These are phyloP conservation scores for Lepidothrix coronata DNA, from an alignment of 2,113 vertebrate species.

Conservation along the genomic window DNA sequence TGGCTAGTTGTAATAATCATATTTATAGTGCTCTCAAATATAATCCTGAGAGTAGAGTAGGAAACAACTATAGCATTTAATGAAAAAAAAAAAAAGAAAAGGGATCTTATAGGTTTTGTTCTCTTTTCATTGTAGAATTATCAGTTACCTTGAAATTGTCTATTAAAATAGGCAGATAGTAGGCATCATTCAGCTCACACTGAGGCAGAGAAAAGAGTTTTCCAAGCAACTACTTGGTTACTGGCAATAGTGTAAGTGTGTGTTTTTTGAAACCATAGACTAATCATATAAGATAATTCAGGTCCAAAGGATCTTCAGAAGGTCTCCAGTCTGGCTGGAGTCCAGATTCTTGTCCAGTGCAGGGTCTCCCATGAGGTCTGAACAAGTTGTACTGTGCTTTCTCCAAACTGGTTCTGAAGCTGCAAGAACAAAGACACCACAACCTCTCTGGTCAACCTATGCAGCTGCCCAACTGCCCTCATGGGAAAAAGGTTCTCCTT, in stretches of 20 bases:
- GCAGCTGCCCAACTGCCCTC: background rate
- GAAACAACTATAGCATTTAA: background rate
- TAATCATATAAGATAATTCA: background rate
- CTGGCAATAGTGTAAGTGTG: background rate
- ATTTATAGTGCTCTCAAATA: background rate
- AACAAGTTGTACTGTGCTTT: background rate
- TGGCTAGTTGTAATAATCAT: background rate
- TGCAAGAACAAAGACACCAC: background rate
- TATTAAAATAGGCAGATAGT: background rate
- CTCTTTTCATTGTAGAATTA: background rate
- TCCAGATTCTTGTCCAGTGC: background rate
- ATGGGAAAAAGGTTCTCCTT: background rate
- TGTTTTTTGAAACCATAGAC: background rate
- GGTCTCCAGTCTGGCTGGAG: background rate
- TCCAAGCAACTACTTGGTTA: background rate
- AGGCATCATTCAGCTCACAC: background rate
- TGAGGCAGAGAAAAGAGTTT: background rate
- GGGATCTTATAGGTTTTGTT: accelerated
- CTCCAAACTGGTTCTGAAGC: background rate
- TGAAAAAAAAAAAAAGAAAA: background rate
- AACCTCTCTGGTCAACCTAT: background rate
- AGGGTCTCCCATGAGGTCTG: background rate
- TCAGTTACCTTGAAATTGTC: background rate
- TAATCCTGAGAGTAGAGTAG: accelerated
- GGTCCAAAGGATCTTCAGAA: background rate